Percentiles rank a stretch among this genome's conserved stretches.
Evolutionary conservation across 2,888 invertebrate genomes (phyloP).

Genomic region (Synanthedon myopaeformis): DNA sequence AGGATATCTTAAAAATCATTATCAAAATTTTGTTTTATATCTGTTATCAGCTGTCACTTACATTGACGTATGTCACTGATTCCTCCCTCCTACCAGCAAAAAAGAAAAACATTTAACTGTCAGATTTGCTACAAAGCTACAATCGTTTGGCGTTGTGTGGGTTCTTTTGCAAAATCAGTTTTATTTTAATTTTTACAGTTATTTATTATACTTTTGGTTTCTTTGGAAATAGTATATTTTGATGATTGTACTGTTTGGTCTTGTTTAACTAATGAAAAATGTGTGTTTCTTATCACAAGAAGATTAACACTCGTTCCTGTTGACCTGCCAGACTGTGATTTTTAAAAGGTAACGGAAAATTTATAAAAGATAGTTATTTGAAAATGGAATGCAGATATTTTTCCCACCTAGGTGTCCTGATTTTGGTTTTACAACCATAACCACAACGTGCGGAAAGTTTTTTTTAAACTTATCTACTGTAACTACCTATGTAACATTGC

Average conservation of each 20-base stretch:
- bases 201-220: background rate
- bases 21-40: too few species aligned
- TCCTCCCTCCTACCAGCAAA: too few species aligned
- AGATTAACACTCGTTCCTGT: slow-evolving; percentile 53
- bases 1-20: too few species aligned
- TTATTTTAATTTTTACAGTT: background rate
- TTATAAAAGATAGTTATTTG: too few species aligned
- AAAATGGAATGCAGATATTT: too few species aligned
- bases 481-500: too few species aligned
- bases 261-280: slow-evolving; percentile 33
- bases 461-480: too few species aligned
- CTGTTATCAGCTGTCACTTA: too few species aligned
- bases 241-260: slow-evolving; percentile 27
- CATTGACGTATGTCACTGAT: too few species aligned
- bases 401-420: too few species aligned
- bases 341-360: slow-evolving; percentile 57
- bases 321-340: slow-evolving; percentile 52
- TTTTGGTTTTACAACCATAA: too few species aligned
- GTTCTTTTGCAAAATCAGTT: background rate
- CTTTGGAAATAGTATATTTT: background rate
- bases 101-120: slow-evolving; percentile 11
- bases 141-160: background rate
- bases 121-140: slow-evolving; percentile 6
- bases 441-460: too few species aligned
- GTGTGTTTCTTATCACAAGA: slow-evolving; percentile 33